Conservation (phyloP, 2,888 invertebrate genomes). For the Nezara viridula region DNA sequence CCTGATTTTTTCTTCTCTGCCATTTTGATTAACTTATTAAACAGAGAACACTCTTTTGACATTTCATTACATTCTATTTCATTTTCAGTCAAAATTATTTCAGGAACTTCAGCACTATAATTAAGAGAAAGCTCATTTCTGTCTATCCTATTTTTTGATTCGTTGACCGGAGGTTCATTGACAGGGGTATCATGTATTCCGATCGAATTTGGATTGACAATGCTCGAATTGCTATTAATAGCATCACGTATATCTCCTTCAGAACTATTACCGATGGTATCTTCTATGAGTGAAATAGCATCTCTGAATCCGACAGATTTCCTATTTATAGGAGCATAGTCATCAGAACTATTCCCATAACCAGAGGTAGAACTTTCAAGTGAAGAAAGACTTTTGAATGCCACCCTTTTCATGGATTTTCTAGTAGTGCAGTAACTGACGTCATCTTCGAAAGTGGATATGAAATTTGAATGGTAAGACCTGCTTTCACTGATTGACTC, state of each 20-base stretch:
- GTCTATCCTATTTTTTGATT: not conserved
- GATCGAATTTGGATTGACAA: not conserved
- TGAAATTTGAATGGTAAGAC: constrained; percentile 22
- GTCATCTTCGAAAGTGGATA: constrained; percentile 10
- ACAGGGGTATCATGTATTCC: not conserved
- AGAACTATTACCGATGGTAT: not conserved
- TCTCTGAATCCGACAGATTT: not conserved
- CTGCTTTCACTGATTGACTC: not conserved
- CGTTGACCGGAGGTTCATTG: not conserved
- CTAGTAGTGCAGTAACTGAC: not conserved
- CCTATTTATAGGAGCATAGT: not conserved
- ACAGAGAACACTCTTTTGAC: constrained; percentile 3
- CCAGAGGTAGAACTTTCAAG: not conserved
- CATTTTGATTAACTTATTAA: constrained; percentile 9
- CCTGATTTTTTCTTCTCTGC: not conserved
- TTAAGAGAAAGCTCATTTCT: not conserved
- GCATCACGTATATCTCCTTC: not conserved
- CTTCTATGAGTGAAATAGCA: constrained; percentile 29
- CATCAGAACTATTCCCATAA: not conserved
- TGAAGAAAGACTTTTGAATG: constrained; percentile 22
- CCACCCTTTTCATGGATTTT: not conserved
- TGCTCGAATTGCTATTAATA: not conserved
- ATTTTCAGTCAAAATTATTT: constrained; percentile 19
- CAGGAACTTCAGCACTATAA: constrained; percentile 18
- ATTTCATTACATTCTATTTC: not conserved